Evolutionary conservation across 2,797 vertebrate species (phyloP).

Genomic region (Sebastes matsubarae): DNA sequence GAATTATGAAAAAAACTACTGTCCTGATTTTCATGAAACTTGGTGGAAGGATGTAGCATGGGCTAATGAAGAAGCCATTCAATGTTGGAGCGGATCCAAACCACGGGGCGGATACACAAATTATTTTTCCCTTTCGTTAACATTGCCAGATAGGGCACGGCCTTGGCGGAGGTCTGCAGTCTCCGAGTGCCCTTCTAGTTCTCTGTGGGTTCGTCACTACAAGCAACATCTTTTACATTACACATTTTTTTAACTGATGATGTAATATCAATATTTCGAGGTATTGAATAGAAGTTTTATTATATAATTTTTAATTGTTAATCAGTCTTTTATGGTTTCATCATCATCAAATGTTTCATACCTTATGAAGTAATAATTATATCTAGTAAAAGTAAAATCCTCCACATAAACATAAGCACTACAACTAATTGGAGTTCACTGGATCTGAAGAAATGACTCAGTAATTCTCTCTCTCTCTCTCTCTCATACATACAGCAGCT

Average conservation of each 20-base stretch:
- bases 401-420: not conserved
- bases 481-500: not conserved
- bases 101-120: no score
- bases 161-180: no score
- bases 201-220: no score
- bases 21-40: no score
- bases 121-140: no score
- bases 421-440: not conserved
- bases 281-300: not conserved
- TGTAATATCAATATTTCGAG: not conserved
- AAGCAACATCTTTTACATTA: no score
- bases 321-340: not conserved
- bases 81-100: no score
- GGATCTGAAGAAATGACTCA: conserved; percentile 16
- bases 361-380: not conserved
- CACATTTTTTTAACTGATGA: not conserved
- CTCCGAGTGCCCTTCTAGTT: no score
- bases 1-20: no score
- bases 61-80: no score
- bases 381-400: not conserved
- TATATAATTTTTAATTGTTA: not conserved
- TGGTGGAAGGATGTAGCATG: no score
- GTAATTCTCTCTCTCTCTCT: not conserved
- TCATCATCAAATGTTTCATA: not conserved
- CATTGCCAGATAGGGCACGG: no score